Conservation (phyloP, 2,888 invertebrate species). For the Netelia fuscicornis region DNA sequence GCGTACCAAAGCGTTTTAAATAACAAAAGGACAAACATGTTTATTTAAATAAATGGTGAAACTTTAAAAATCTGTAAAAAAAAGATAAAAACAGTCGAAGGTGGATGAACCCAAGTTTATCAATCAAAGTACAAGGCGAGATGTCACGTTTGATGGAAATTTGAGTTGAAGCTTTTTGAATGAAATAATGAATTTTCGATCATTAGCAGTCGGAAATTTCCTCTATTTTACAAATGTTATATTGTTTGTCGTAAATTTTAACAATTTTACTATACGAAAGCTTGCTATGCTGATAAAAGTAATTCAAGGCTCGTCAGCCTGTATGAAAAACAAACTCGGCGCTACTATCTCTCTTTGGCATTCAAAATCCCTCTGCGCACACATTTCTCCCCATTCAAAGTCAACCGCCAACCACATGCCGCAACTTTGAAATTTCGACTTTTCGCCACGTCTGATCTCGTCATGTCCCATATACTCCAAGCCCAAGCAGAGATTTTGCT, state of each 20-base stretch:
- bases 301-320: neutral
- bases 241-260: neutral
- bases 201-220: too few relatives aligned
- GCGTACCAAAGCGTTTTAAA: too few relatives aligned
- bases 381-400: neutral
- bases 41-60: too few relatives aligned
- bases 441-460: neutral
- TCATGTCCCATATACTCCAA: constrained; percentile 1
- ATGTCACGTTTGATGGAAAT: too few relatives aligned
- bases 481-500: constrained; percentile 5
- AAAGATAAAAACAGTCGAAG: too few relatives aligned
- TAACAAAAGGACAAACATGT: too few relatives aligned
- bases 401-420: neutral
- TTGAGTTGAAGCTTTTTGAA: too few relatives aligned
- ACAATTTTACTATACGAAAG: neutral
- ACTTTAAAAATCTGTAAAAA: too few relatives aligned
- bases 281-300: neutral
- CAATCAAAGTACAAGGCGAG: too few relatives aligned
- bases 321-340: neutral
- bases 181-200: too few relatives aligned
- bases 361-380: neutral
- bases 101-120: too few relatives aligned
- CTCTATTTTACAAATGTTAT: neutral
- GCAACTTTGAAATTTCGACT: neutral
- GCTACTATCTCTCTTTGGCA: neutral